phyloP scores from a whole-genome alignment of 2,888 invertebrate genomes.

The Plebejus melissa region DNA sequence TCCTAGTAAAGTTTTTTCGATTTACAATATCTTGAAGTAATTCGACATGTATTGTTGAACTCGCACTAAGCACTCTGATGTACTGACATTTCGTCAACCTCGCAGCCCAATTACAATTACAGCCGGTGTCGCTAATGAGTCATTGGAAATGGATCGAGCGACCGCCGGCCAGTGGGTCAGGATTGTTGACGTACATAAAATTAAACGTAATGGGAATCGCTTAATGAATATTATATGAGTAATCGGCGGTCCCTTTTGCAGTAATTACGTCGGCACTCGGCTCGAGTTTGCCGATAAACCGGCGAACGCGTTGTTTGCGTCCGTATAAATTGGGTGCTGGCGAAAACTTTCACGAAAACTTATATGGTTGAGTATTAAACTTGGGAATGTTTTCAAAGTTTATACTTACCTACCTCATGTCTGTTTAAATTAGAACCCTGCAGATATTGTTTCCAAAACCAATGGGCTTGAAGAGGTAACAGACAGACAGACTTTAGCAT shows the following conservation, averaged over 20 bases:
- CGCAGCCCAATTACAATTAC: conserved; percentile 1
- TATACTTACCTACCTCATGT: neutral
- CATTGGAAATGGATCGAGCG: conserved; percentile 6
- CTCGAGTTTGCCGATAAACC: conserved; percentile 2
- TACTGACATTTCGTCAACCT: neutral
- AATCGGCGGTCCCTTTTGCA: conserved; percentile 10
- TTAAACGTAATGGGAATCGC: conserved; percentile 20
- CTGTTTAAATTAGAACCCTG: neutral
- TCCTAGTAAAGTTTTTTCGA: too few species aligned
- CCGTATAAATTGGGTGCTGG: neutral
- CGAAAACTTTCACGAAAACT: conserved; percentile 2
- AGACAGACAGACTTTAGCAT: too few species aligned
- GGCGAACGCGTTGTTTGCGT: neutral
- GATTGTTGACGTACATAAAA: conserved; percentile 12
- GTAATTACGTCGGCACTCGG: neutral
- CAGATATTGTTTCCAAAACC: neutral
- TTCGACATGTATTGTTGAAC: too few species aligned
- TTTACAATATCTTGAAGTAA: too few species aligned
- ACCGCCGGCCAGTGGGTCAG: neutral
- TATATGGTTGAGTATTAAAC: neutral
- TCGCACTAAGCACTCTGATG: neutral
- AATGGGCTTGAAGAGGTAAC: too few species aligned
- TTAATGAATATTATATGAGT: conserved; percentile 25
- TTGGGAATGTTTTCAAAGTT: neutral
- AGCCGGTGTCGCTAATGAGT: conserved; percentile 9